Evolutionary conservation across 2,888 invertebrate genomes (phyloP), one percentile per base, ranked within the genome.

Genomic region (Hirtodrosophila confusa): DNA sequence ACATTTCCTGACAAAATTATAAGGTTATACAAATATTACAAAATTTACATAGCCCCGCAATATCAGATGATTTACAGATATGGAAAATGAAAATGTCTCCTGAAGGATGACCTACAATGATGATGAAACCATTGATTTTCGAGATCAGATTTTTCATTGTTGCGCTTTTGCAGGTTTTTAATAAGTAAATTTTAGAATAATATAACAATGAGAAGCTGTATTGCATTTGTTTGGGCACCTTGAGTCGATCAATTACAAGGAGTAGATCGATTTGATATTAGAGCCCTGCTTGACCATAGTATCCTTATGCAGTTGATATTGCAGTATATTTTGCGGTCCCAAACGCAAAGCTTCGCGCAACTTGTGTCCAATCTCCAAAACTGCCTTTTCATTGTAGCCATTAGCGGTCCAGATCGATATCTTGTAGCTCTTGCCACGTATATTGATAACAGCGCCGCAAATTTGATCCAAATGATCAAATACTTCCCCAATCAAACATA

Each of bases 401-500:
- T 99, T 96, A 7, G 95, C 95, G 53, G 98, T 98, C 98, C 98
- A 98, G 75, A 98, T 92, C 80, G 94, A 97, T 91, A 98, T 95
- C 94, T 98, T 99, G 92, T 98, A 97, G 84, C 95, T 94, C 92
- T 97, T 99, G 75, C 93, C 92, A 92, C 99, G 95, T 82, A 99
- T 94, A 92, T 98, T 99, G 60, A 99, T 97, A 77, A 98, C 98
- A 80, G 98, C 98, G 51, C 99, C 99, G 92, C 98, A 98, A 73
- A 99, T 95, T 91, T 98, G 97, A 86, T 98, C 97, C 71, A 97
- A 95, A 90, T 96, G 94, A 85, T 98, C 98, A 92, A 99, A 99
- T 56, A 97, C 96, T 93, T 99, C 99, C 44, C 99, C 99, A 93
- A 99, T 98, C 90, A 99, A 93, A 88, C 96, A 96, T 70, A 97